phyloP scores from a whole-genome alignment of 2,113 vertebrate genomes.

The Pao palembangensis region DNA sequence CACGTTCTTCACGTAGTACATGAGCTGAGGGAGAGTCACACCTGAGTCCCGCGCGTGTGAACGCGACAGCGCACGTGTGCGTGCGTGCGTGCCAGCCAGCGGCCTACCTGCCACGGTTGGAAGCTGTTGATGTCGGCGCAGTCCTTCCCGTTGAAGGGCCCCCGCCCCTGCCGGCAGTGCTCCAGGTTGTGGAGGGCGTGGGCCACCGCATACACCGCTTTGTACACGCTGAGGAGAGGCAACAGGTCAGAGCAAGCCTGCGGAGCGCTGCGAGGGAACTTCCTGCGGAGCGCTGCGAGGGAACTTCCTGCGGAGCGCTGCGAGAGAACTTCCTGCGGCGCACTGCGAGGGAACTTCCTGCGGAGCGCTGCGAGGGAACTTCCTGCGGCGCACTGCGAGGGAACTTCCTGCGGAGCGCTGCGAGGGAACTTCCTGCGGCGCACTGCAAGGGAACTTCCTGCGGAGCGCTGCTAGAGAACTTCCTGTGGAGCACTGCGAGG shows the following conservation, averaged over 20 bases:
- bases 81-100: background rate
- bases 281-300: too few species aligned
- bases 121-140: conserved; percentile 78
- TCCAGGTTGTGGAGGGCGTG: conserved; percentile 77
- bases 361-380: too few species aligned
- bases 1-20: conserved; percentile 81
- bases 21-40: conserved; percentile 64
- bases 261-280: too few species aligned
- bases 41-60: background rate
- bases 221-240: conserved; percentile 74
- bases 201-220: conserved; percentile 81
- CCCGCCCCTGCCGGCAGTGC: conserved; percentile 56
- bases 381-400: too few species aligned
- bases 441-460: too few species aligned
- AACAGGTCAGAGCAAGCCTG: background rate
- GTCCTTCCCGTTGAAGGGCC: conserved; percentile 64
- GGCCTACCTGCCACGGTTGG: conserved; percentile 79
- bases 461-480: too few species aligned
- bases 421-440: too few species aligned
- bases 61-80: background rate
- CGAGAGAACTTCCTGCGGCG: too few species aligned
- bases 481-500: too few species aligned
- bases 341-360: too few species aligned
- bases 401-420: too few species aligned
- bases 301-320: too few species aligned